Conservation (phyloP, 2,113 vertebrate genomes). For the Ammodytes dubius region DNA sequence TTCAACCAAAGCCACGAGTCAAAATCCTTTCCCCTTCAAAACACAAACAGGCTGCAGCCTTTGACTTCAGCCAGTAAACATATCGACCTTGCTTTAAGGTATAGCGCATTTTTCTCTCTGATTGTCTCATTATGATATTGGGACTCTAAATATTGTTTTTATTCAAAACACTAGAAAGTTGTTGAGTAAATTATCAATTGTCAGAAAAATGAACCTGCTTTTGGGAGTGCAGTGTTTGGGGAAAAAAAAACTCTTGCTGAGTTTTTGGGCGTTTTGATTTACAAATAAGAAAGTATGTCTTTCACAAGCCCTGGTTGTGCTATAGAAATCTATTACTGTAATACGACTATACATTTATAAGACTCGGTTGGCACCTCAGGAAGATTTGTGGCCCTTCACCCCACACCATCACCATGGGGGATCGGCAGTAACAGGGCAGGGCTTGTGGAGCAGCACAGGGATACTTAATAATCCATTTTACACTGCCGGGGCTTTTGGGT, state of each 20-base stretch:
- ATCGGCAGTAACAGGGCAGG: constrained; percentile 7
- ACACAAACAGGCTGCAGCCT: not conserved
- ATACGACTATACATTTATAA: constrained; percentile 9
- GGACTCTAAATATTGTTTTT: not conserved
- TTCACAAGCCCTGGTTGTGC: constrained; percentile 21
- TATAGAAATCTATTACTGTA: constrained; percentile 24
- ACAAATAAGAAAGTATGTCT: constrained; percentile 5
- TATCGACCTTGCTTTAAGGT: constrained; percentile 5
- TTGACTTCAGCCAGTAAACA: constrained; percentile 17
- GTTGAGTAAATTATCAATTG: not conserved
- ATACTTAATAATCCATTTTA: constrained; percentile 45
- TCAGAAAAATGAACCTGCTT: too few species aligned
- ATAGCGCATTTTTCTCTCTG: not conserved
- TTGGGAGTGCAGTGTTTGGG: too few species aligned
- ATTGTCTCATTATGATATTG: not conserved
- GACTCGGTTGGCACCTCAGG: constrained; percentile 20
- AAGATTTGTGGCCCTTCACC: constrained; percentile 36
- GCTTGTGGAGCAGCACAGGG: constrained; percentile 23
- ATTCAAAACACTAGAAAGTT: not conserved
- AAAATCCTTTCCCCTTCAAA: constrained; percentile 14
- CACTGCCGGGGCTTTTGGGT: constrained; percentile 16
- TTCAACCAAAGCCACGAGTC: constrained; percentile 36
- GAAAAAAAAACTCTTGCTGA: not conserved
- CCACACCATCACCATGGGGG: not conserved
- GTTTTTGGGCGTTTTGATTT: constrained; percentile 12